Conservation (phyloP, 1,140 invertebrate genomes). For the Onthophagus taurus region DNA sequence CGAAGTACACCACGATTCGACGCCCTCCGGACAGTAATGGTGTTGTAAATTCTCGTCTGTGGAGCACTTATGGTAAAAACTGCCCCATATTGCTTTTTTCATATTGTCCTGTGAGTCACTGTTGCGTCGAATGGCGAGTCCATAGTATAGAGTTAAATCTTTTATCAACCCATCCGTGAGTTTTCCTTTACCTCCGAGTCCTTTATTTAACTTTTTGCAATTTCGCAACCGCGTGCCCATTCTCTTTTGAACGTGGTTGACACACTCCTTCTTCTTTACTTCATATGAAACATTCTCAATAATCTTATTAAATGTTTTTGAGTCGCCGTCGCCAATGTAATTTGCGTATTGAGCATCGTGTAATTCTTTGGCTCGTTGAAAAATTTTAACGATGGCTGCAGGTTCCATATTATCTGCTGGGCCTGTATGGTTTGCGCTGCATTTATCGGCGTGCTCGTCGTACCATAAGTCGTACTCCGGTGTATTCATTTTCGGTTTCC, state of each 20-base stretch:
- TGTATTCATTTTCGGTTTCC: slow-evolving; percentile 15
- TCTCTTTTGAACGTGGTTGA: slow-evolving; percentile 22
- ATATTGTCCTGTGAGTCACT: slow-evolving; percentile 21
- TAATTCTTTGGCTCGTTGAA: slow-evolving; percentile 16
- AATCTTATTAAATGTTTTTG: slow-evolving; percentile 1
- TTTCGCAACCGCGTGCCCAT: slow-evolving; percentile 21
- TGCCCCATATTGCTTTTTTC: slow-evolving; percentile 27
- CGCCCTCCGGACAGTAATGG: slow-evolving; percentile 16
- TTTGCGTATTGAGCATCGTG: slow-evolving; percentile 2
- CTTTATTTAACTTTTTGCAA: slow-evolving; percentile 17
- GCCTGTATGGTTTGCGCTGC: slow-evolving; percentile 23
- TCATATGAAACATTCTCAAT: slow-evolving; percentile 5
- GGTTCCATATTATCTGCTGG: slow-evolving; percentile 25
- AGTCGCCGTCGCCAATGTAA: slow-evolving; percentile 4
- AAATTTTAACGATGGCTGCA: slow-evolving; percentile 24
- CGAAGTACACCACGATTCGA: too few species aligned
- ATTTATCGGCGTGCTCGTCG: slow-evolving; percentile 18
- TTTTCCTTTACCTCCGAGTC: slow-evolving; percentile 18
- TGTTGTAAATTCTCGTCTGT: slow-evolving; percentile 27
- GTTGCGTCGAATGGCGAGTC: slow-evolving; percentile 23
- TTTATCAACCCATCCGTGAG: background rate
- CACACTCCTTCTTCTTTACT: slow-evolving; percentile 20
- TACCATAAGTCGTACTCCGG: slow-evolving; percentile 16
- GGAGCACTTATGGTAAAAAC: slow-evolving; percentile 23
- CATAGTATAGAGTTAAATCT: slow-evolving; percentile 22